Conservation (phyloP, 2,888 invertebrate species). For the Plebejus argus region DNA sequence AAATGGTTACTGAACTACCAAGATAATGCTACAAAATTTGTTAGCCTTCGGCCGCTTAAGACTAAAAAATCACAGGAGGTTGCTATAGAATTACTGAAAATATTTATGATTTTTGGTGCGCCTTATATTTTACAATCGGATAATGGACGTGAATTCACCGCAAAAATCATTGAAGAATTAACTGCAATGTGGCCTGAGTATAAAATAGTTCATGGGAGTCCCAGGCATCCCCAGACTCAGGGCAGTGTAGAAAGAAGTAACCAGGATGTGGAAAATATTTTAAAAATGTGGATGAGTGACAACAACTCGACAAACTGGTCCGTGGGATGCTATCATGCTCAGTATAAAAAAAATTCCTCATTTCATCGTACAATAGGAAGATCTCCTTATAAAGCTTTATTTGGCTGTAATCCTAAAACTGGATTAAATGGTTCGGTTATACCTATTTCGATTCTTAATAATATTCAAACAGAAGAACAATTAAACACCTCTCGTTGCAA, state of each 20-base stretch:
- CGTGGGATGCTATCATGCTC: conserved; percentile 34
- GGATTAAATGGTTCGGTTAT: neutral
- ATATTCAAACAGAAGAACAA: conserved; percentile 21
- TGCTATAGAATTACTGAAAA: conserved; percentile 38
- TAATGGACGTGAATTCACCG: conserved; percentile 38
- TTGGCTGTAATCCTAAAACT: conserved; percentile 37
- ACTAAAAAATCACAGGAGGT: conserved; percentile 40
- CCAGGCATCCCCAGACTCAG: conserved; percentile 35
- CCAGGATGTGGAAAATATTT: conserved; percentile 49
- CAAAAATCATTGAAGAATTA: conserved; percentile 38
- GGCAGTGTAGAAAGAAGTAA: conserved; percentile 35
- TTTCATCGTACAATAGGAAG: conserved; percentile 42
- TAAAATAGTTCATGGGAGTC: conserved; percentile 39
- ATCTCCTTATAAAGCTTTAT: conserved; percentile 46
- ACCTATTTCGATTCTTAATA: neutral
- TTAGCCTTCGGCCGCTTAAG: too few relatives aligned
- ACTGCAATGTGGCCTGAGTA: conserved; percentile 40
- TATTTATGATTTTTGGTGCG: conserved; percentile 39
- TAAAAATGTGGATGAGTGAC: conserved; percentile 49
- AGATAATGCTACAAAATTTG: too few relatives aligned
- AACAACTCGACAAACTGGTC: conserved; percentile 39
- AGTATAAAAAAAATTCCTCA: conserved; percentile 46
- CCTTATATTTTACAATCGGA: conserved; percentile 39
- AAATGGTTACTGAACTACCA: too few relatives aligned
- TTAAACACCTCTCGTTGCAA: neutral